Evolutionary conservation across 2,797 vertebrate genomes (phyloP), one percentile per base, ranked within the genome.

Genomic region (Vipera latastei): DNA sequence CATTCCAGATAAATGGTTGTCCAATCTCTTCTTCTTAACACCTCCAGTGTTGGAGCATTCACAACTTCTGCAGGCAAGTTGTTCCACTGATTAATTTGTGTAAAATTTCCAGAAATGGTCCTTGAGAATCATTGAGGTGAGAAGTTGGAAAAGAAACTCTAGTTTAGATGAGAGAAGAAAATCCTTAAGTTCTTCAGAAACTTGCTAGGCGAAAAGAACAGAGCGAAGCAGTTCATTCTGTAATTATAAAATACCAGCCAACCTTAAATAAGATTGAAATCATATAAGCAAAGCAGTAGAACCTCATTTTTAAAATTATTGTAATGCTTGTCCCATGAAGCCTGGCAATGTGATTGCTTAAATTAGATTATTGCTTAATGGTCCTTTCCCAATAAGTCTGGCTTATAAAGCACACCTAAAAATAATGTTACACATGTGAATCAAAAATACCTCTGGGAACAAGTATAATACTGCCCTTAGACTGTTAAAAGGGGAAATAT

Each of bases 311-410:
- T 95, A 28, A 55, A 96, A 97, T 95, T 96, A 94, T 92, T 93
- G 48, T 92, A 95, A 94, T 94, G 95, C 95, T 96, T 96, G 96
- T 94, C 95, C 65, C 38, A 96, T 96, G 96, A 96, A 96, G 95
- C 94, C 89, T 95, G 95, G 94, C 95, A 95, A 94, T 92, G 14
- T 16, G 95, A 94, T 97, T 97, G 94, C 95, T 85, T 96, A 97
- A 97, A 96, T 93, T 90, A 95, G 93, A 94, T 93, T 65, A 94
- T 97, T 97, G 96, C 97, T 97, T 94, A 97, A 96, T 96, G 94
- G 93, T 57, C 90, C 94, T 95, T 97, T 96, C 96, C 95, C 96
- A 97, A 95, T 94, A 96, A 96, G 97, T 93, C 93, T 95, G 14
- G 55, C 93, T 96, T 97, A 96, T 96, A 78, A 98, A 96, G 89